phyloP scores from a whole-genome alignment of 2,888 invertebrate genomes.

The Aethes cnicana region DNA sequence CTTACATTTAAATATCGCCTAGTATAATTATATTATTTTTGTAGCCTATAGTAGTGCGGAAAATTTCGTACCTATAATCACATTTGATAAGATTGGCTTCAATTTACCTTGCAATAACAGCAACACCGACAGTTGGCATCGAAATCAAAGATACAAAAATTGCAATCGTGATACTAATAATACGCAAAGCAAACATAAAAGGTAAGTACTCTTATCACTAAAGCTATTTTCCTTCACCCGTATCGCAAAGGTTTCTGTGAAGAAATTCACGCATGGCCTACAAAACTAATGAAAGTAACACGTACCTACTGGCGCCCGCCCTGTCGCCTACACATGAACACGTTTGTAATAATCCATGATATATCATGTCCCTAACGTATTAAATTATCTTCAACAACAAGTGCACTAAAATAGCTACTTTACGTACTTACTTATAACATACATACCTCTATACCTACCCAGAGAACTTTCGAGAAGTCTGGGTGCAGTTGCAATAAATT shows the following conservation, averaged over 20 bases:
- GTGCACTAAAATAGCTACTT: too few relatives aligned
- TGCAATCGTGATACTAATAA: neutral
- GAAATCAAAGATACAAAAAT: neutral
- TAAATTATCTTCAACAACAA: too few relatives aligned
- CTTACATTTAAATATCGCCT: too few relatives aligned
- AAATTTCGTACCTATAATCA: too few relatives aligned
- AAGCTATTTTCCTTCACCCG: neutral
- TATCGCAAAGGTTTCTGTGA: neutral
- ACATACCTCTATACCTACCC: neutral
- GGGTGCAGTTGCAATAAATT: neutral
- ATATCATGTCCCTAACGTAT: too few relatives aligned
- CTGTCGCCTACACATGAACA: neutral
- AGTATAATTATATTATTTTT: too few relatives aligned
- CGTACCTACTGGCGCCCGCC: neutral
- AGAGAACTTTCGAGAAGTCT: slow-evolving; percentile 15
- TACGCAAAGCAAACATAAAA: neutral
- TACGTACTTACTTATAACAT: too few relatives aligned
- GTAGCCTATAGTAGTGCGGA: too few relatives aligned
- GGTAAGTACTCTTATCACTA: too few relatives aligned
- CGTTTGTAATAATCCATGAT: too few relatives aligned
- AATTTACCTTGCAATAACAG: too few relatives aligned
- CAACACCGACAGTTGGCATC: neutral
- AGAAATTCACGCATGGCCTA: slow-evolving; percentile 6
- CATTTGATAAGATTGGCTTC: too few relatives aligned
- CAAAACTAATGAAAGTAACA: slow-evolving; percentile 10